These are phyloP conservation scores for Bombus haemorrhoidalis DNA, from an alignment of 1,140 invertebrate genomes.

Conservation along the genomic window DNA sequence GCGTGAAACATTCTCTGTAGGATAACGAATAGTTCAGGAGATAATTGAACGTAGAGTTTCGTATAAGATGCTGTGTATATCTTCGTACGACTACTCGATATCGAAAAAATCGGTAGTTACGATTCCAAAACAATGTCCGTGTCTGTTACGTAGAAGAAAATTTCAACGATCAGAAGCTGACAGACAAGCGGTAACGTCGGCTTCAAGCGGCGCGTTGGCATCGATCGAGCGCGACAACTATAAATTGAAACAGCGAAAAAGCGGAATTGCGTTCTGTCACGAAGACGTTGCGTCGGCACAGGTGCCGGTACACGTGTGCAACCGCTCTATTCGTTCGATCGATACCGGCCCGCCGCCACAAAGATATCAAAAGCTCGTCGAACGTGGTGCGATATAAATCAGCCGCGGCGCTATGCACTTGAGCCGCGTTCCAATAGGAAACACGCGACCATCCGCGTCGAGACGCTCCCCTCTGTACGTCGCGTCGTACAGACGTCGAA, in stretches of 20 bases:
- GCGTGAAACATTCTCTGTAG: too few species aligned
- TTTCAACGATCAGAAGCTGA: background rate
- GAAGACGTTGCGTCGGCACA: constrained; percentile 26
- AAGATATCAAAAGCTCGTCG: constrained; percentile 46
- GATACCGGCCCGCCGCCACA: constrained; percentile 81
- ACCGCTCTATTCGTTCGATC: constrained; percentile 75
- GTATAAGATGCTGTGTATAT: too few species aligned
- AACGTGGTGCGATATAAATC: constrained; percentile 36
- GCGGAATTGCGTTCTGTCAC: constrained; percentile 22
- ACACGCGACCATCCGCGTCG: background rate
- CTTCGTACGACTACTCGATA: too few species aligned
- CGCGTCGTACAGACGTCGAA: background rate
- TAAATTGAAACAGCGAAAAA: constrained; percentile 36
- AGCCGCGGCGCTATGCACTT: constrained; percentile 1
- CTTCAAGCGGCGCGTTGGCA: background rate
- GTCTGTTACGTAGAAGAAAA: background rate
- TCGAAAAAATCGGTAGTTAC: too few species aligned
- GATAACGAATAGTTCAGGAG: too few species aligned
- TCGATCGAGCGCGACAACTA: constrained; percentile 15
- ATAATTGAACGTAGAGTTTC: too few species aligned
- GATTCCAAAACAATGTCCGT: too few species aligned
- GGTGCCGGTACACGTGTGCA: constrained; percentile 23
- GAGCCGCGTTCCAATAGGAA: constrained; percentile 7
- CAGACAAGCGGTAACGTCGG: background rate
- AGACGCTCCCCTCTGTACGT: background rate